Evolutionary conservation across 2,888 invertebrate genomes (phyloP), one percentile per base, ranked within the genome.

Genomic region (Trissolcus brochymenae): DNA sequence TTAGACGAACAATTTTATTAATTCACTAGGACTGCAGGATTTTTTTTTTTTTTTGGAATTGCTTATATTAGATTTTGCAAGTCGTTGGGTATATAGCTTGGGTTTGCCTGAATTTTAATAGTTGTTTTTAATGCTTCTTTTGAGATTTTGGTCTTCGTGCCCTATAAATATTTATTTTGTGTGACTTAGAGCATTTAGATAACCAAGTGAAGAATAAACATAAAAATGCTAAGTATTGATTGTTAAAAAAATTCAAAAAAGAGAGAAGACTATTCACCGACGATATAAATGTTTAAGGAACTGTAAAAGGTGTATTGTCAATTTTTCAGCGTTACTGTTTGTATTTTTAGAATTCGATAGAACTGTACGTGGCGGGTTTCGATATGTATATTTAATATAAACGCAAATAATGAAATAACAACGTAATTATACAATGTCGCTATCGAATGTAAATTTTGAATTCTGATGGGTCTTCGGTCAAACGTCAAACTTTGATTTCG

Each of bases 381-480:
- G 61, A 71, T 66, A 71, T 64, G 41, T 56, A 64, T 57, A 67
- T 67, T 49, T 17, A 35, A 70, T 66, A 67, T 61, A 67, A 35
- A 55, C 49, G 53, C 55, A 65, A 46, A 53, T 67, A 49, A 51
- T 55, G 55, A 60, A 25, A 62, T 64, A 11, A 35, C 17, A 57
- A 65, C 9, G 35, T 35, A 35, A 35, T 35, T 35, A 35, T 35
- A 35, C 35, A 35, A 35, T 35, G 35, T 35, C 35, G 35, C 35
- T 64, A 73, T 81, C 70, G 51, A 51, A 51, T 13, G 19, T 19
- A 51, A 4, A 17, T 70, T 67, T 76, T 75, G 9, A 57, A 68
- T 64, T 57, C 71, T 61, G 60, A 56, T 61, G 76, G 79, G 77
- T 85, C 85, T 84, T 84, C 83, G 84, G 84, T 85, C 84, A 84